Percentiles rank a stretch among this genome's conserved stretches.
Evolutionary conservation across 2,113 vertebrate genomes (phyloP).

Genomic region (Pterocles gutturalis): DNA sequence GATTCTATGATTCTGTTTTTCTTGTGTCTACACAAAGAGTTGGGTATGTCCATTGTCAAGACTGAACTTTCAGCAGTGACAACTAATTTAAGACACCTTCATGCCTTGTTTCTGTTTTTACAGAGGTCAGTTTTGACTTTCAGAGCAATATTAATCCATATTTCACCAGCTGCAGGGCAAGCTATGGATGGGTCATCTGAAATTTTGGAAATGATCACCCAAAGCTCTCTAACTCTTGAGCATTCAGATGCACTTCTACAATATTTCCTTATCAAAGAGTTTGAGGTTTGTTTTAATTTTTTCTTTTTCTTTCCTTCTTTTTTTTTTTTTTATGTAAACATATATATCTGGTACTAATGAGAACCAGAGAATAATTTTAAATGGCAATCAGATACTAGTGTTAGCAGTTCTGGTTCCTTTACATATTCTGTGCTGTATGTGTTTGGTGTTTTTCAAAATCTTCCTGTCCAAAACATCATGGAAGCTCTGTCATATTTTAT

Average conservation of each 20-base stretch:
- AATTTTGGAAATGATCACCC: neutral
- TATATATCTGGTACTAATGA: neutral
- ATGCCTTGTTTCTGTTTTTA: neutral
- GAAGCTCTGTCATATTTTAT: neutral
- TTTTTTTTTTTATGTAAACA: neutral
- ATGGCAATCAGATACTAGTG: neutral
- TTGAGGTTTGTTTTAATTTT: neutral
- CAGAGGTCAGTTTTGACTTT: neutral
- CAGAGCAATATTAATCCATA: neutral
- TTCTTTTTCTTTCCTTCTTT: neutral
- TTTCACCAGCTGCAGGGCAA: neutral
- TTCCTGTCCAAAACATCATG: neutral
- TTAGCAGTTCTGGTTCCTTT: neutral
- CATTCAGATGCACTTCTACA: neutral
- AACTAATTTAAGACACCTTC: neutral
- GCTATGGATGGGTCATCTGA: neutral
- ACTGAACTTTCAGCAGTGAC: neutral
- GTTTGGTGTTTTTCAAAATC: neutral
- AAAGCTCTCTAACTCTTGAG: neutral
- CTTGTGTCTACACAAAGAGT: neutral
- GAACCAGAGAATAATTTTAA: neutral
- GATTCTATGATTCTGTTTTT: neutral
- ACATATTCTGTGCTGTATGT: neutral
- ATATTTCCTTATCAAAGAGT: neutral
- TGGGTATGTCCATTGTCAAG: neutral